A percentile compares a stretch with the other conserved stretches of the same genome.
phyloP scores from a whole-genome alignment of 1,140 invertebrate species.

The Drosophila yakuba region DNA sequence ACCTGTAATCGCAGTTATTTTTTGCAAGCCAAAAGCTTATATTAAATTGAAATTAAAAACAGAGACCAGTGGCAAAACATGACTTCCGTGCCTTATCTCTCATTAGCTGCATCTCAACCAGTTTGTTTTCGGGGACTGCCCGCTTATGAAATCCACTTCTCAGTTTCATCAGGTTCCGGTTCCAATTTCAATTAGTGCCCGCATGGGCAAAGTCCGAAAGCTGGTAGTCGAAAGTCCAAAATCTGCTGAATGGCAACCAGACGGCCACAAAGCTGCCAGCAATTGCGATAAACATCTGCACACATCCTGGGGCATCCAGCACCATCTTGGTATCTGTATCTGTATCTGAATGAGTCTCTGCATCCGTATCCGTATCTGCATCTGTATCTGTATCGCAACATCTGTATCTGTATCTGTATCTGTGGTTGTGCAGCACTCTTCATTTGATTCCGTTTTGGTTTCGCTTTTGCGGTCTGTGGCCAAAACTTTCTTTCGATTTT shows the following conservation, averaged over 20 bases:
- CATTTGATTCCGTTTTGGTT: conserved; percentile 76
- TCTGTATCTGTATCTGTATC: conserved; percentile 9
- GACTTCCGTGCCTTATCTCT: background rate
- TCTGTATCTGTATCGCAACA: conserved; percentile 7
- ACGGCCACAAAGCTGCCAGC: conserved; percentile 67
- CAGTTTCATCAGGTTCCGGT: conserved; percentile 13
- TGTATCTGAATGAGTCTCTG: no score
- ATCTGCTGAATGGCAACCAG: conserved; percentile 34
- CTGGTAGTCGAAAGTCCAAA: conserved; percentile 1
- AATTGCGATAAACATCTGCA: conserved; percentile 39
- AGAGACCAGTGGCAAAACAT: background rate
- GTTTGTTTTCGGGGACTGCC: background rate
- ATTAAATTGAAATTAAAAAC: background rate
- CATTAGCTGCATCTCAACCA: conserved; percentile 6
- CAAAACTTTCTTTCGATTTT: conserved; percentile 22
- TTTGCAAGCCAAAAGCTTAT: no score
- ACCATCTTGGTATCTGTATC: conserved; percentile 8
- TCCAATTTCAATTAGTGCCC: conserved; percentile 56
- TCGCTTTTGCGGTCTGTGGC: conserved; percentile 66
- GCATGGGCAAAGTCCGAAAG: conserved; percentile 1
- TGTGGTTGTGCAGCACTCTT: conserved; percentile 37
- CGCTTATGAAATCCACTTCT: conserved; percentile 4
- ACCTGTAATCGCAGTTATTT: background rate
- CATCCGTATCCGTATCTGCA: conserved; percentile 4
- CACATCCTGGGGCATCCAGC: conserved; percentile 36